Conservation (phyloP, 2,888 invertebrate genomes). For the Adineta ricciae region DNA sequence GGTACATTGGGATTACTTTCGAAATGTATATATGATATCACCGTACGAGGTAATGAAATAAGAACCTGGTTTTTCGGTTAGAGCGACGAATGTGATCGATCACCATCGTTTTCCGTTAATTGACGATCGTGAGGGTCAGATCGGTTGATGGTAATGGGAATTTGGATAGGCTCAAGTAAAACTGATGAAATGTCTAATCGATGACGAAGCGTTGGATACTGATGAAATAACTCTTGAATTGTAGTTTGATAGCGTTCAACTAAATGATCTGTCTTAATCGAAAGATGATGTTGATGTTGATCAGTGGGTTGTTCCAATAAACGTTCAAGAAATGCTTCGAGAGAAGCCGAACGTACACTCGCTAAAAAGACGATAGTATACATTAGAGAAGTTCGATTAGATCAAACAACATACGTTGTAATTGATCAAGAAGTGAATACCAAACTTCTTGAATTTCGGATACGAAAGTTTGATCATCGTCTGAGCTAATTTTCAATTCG, state of each 20-base stretch:
- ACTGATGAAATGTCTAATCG: background rate
- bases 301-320: slow-evolving; percentile 27
- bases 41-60: background rate
- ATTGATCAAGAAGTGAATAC: slow-evolving; percentile 22
- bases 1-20: background rate
- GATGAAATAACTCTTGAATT: background rate
- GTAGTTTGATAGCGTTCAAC: slow-evolving; percentile 23
- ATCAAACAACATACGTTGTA: background rate
- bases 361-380: background rate
- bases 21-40: background rate
- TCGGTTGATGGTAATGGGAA: background rate
- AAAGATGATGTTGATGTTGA: slow-evolving; percentile 28
- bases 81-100: background rate
- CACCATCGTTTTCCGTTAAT: background rate
- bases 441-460: slow-evolving; percentile 29
- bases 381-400: too few species aligned
- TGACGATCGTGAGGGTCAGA: background rate
- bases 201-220: background rate
- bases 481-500: slow-evolving; percentile 17
- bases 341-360: background rate
- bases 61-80: background rate
- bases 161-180: background rate
- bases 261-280: slow-evolving; percentile 29
- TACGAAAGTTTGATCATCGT: slow-evolving; percentile 22
- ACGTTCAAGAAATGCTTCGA: slow-evolving; percentile 28